Base-by-base conservation (phyloP, 1,140 invertebrate species). In the Neelides sp. region DNA sequence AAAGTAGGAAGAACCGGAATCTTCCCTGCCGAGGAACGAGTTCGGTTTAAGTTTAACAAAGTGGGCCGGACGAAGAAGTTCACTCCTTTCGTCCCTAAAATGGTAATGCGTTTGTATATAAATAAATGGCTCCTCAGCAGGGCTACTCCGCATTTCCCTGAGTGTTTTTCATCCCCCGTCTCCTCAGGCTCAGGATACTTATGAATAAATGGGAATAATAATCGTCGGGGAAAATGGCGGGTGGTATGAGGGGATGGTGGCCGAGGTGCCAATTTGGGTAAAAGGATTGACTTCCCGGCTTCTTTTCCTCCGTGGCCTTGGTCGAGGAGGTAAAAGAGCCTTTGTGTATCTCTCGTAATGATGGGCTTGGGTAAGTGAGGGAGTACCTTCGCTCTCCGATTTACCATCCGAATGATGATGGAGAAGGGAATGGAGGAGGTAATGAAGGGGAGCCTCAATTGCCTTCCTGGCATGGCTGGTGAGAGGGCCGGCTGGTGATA, bases 191-290 rank as follows among this genome's bases (percentile, higher is more conserved):
- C n/a, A 39, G 5, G 5, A 17, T 19, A 48, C 37, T 48, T 52
- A 52, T 52, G 51, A 52, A 52, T 52, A 52, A 48, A 52, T 52
- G 51, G 52, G 39, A 57, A 57, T 57, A 57, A 57, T 57, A 52
- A 52, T 57, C 40, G 47, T 52, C 47, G 41, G 45, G 17, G 22
- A 24, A 34, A 54, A 54, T 50, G 52, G 50, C 52, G 48, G 10
- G 44, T 20, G 48, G 27, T 30, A 42, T 22, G 15, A 35, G 30
- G 28, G 43, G 23, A 12, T 13, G 35, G 36, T 24, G 35, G 48
- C 42, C 37, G 51, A 60, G 58, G 58, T 60, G 58, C 54, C 54
- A 60, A 60, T 60, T 57, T 54, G 54, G 52, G 54, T 60, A 60
- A 60, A 60, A 60, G 58, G 58, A 60, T 60, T 60, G 50, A 55